Conservation (phyloP, 2,888 invertebrate genomes). For the Podabrus alpinus region DNA sequence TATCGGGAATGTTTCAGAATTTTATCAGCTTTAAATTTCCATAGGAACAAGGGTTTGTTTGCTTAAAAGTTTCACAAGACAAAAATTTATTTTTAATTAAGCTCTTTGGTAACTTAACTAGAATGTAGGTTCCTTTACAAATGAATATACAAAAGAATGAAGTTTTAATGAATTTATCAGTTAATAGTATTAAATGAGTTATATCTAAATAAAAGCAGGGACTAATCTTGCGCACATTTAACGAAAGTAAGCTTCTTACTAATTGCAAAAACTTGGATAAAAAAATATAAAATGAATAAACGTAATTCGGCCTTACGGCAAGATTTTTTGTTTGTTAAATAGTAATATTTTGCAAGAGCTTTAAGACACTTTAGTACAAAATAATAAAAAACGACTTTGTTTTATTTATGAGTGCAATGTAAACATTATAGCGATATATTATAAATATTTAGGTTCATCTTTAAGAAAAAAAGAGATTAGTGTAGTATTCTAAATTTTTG, state of each 20-base stretch:
- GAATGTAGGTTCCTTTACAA: neutral
- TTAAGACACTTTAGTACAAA: neutral
- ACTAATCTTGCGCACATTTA: neutral
- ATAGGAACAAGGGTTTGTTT: neutral
- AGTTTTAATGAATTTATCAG: neutral
- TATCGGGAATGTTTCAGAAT: neutral
- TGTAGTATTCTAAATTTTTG: neutral
- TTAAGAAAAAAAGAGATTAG: neutral
- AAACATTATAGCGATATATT: neutral
- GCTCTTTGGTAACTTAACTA: neutral
- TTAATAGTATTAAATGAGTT: neutral
- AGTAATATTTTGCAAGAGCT: neutral
- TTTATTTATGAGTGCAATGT: neutral
- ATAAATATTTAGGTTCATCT: neutral
- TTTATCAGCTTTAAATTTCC: neutral
- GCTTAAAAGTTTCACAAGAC: neutral
- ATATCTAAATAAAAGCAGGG: neutral
- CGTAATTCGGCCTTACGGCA: neutral
- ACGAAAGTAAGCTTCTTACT: neutral
- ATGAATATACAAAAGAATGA: neutral
- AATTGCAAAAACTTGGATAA: neutral
- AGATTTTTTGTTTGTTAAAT: neutral
- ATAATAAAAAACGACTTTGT: neutral
- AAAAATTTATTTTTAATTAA: neutral
- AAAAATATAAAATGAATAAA: neutral